Evolutionary conservation across 1,140 invertebrate genomes (phyloP).

Genomic region (Copidosoma floridanum): DNA sequence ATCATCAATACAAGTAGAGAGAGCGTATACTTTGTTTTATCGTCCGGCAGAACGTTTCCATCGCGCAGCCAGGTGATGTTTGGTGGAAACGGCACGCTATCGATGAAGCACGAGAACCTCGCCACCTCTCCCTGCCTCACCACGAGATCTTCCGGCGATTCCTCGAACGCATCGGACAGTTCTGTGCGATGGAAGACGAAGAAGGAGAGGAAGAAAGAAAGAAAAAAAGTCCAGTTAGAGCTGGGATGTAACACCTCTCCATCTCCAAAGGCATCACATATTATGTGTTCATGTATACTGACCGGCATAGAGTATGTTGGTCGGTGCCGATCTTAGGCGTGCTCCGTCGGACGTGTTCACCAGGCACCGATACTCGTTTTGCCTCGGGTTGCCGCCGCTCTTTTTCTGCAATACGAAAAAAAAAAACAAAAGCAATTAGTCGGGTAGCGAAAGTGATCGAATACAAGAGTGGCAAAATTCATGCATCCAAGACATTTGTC

Average conservation of each 20-base stretch:
- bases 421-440: too few relatives aligned
- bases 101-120: conserved; percentile 58
- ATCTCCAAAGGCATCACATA: too few relatives aligned
- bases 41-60: conserved; percentile 49
- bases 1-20: too few relatives aligned
- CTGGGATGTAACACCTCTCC: too few relatives aligned
- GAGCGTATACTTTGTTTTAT: conserved; percentile 48
- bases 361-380: conserved; percentile 51
- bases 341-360: conserved; percentile 43
- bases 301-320: conserved; percentile 48
- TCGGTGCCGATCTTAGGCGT: conserved; percentile 45
- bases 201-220: not conserved
- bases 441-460: too few relatives aligned
- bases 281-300: not conserved
- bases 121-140: conserved; percentile 55
- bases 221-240: too few relatives aligned
- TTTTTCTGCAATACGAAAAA: conserved; percentile 41
- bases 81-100: conserved; percentile 57
- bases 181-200: conserved; percentile 46
- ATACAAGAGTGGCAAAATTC: too few relatives aligned
- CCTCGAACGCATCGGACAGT: conserved; percentile 53
- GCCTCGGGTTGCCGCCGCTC: conserved; percentile 33
- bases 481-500: too few relatives aligned
- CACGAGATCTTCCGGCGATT: conserved; percentile 52
- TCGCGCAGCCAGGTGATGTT: conserved; percentile 59